Percentiles rank a stretch among this genome's conserved stretches.
Conservation (phyloP, 2,797 vertebrate genomes). For the Lepus townsendii region DNA sequence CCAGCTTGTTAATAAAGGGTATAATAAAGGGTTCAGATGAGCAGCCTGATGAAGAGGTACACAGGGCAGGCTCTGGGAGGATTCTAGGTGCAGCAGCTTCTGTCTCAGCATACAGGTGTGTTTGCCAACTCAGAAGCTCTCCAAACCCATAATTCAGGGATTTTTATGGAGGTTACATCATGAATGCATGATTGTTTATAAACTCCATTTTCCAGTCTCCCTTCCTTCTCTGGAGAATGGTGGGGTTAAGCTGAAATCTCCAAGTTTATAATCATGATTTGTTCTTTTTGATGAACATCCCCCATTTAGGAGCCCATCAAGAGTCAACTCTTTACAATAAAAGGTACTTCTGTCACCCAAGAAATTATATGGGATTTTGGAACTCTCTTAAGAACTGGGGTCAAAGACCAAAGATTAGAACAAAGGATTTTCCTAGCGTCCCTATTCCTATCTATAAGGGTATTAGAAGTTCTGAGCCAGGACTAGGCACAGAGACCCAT, state of each 20-base stretch:
- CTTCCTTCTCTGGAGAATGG: not conserved
- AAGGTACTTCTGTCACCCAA: not conserved
- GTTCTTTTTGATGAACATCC: not conserved
- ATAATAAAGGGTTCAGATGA: not conserved
- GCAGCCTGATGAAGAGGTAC: not conserved
- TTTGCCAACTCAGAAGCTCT: too few species aligned
- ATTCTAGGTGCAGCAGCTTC: not conserved
- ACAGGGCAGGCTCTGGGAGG: too few species aligned
- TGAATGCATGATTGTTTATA: not conserved
- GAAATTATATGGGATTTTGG: too few species aligned
- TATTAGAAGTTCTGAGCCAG: not conserved
- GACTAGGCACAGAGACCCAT: not conserved
- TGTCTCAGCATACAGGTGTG: too few species aligned
- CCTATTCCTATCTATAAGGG: not conserved
- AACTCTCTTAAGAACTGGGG: too few species aligned
- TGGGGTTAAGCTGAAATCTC: not conserved
- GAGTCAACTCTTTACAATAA: not conserved
- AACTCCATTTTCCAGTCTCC: not conserved
- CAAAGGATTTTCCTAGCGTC: not conserved
- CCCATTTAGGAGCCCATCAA: not conserved
- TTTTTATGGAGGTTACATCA: not conserved
- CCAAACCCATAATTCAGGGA: too few species aligned
- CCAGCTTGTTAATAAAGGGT: not conserved
- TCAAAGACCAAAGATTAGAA: too few species aligned
- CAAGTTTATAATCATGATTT: not conserved